These are phyloP conservation scores for Hippocampus mohnikei DNA, from an alignment of 2,113 vertebrate species.

Conservation along the genomic window DNA sequence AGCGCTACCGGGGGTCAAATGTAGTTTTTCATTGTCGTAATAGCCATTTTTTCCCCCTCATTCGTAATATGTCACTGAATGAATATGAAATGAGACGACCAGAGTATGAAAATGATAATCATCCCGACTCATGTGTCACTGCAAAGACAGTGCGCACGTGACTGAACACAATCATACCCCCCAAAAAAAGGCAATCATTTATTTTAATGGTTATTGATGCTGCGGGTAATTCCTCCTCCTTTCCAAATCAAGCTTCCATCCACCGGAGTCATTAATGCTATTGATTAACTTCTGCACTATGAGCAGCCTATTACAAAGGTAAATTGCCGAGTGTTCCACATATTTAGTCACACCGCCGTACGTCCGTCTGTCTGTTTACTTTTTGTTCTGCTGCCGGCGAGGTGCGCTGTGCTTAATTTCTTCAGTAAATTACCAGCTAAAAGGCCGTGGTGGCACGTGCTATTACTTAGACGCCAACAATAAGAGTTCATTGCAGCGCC, in stretches of 20 bases:
- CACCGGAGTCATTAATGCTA: slow-evolving; percentile 34
- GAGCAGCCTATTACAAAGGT: slow-evolving; percentile 44
- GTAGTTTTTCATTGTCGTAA: neutral
- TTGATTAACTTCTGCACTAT: slow-evolving; percentile 41
- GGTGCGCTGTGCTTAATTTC: neutral
- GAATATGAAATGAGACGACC: neutral
- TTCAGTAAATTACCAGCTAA: slow-evolving; percentile 2
- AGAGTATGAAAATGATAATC: too few species aligned
- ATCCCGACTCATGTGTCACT: neutral
- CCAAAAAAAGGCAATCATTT: slow-evolving; percentile 18
- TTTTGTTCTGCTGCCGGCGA: neutral
- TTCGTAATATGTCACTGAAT: too few species aligned
- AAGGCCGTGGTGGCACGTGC: slow-evolving; percentile 3
- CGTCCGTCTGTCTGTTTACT: slow-evolving; percentile 13
- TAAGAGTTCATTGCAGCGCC: neutral
- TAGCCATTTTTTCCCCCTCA: neutral
- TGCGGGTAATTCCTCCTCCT: slow-evolving; percentile 41
- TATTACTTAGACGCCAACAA: neutral
- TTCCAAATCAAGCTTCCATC: slow-evolving; percentile 47
- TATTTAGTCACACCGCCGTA: slow-evolving; percentile 46
- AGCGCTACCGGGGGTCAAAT: too few species aligned
- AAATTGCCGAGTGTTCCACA: slow-evolving; percentile 41
- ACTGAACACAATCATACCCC: neutral
- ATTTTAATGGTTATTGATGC: slow-evolving; percentile 54
- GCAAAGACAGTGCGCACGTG: neutral